Evolutionary conservation across 2,888 invertebrate species (phyloP).

Genomic region (Andrena bicolor): DNA sequence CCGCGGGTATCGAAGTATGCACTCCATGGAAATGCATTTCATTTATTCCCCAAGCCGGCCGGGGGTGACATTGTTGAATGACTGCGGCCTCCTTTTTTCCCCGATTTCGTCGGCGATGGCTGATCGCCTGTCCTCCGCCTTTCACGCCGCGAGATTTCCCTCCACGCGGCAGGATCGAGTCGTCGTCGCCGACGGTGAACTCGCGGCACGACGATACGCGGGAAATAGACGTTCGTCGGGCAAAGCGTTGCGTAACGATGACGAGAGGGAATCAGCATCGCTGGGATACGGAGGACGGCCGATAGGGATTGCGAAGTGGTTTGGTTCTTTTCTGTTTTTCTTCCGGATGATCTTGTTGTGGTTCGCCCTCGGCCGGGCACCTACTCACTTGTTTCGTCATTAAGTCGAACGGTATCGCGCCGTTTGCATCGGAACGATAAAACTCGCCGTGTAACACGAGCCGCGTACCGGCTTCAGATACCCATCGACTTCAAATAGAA

Average conservation of each 20-base stretch:
- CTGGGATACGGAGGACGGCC: neutral
- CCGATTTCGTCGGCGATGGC: slow-evolving; percentile 60
- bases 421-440: slow-evolving; percentile 17
- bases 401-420: slow-evolving; percentile 10
- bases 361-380: neutral
- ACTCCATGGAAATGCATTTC: slow-evolving; percentile 83
- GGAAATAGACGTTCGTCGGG: slow-evolving; percentile 4
- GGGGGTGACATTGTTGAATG: slow-evolving; percentile 83
- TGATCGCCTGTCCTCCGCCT: slow-evolving; percentile 31
- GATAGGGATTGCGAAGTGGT: slow-evolving; percentile 6
- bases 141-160: slow-evolving; percentile 47
- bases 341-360: neutral
- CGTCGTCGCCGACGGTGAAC: slow-evolving; percentile 23
- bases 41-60: slow-evolving; percentile 78
- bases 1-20: slow-evolving; percentile 81
- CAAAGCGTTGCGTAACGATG: slow-evolving; percentile 38
- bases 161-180: slow-evolving; percentile 24
- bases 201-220: slow-evolving; percentile 29
- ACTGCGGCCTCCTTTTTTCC: slow-evolving; percentile 73
- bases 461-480: slow-evolving; percentile 38
- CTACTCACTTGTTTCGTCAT: neutral
- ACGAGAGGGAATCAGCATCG: slow-evolving; percentile 28
- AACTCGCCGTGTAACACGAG: slow-evolving; percentile 8
- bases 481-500: slow-evolving; percentile 56
- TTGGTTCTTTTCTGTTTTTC: neutral